Conservation (phyloP, 1,140 invertebrate species). For the Eupeodes corollae region DNA sequence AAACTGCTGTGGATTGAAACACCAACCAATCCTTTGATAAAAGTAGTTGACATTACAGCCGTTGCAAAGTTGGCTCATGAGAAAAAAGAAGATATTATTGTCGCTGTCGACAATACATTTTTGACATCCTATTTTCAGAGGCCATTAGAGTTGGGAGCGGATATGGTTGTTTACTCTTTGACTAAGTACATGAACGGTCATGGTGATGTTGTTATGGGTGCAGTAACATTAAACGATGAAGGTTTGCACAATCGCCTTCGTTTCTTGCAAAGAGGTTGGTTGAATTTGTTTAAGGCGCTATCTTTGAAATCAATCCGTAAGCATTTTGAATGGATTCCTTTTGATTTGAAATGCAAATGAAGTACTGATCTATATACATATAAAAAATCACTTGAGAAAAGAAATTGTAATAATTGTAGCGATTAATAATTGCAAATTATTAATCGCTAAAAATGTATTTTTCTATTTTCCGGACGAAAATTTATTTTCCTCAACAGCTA, state of each 20-base stretch:
- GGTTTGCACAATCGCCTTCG: constrained; percentile 59
- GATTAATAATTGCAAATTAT: too few species aligned
- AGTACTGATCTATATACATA: too few species aligned
- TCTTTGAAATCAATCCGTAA: too few species aligned
- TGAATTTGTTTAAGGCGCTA: too few species aligned
- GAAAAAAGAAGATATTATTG: constrained; percentile 52
- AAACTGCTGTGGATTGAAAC: constrained; percentile 96
- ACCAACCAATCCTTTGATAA: constrained; percentile 94
- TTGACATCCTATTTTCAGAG: constrained; percentile 90
- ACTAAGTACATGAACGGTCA: constrained; percentile 99
- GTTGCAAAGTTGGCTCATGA: constrained; percentile 53
- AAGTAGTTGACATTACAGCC: constrained; percentile 78
- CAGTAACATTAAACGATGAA: constrained; percentile 61
- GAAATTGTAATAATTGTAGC: too few species aligned
- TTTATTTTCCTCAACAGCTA: too few species aligned
- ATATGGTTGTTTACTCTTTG: constrained; percentile 84
- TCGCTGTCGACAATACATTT: constrained; percentile 97
- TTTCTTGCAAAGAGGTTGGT: constrained; percentile 90
- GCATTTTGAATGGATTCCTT: too few species aligned
- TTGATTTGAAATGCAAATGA: too few species aligned
- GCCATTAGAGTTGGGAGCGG: constrained; percentile 82
- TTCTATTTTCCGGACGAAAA: too few species aligned
- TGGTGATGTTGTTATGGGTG: constrained; percentile 95
- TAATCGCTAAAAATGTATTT: too few species aligned
- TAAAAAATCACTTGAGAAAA: too few species aligned